A percentile compares a stretch with the other conserved stretches of the same genome.
phyloP scores from a whole-genome alignment of 2,113 vertebrate genomes.

The Rhinolophus ferrumequinum region DNA sequence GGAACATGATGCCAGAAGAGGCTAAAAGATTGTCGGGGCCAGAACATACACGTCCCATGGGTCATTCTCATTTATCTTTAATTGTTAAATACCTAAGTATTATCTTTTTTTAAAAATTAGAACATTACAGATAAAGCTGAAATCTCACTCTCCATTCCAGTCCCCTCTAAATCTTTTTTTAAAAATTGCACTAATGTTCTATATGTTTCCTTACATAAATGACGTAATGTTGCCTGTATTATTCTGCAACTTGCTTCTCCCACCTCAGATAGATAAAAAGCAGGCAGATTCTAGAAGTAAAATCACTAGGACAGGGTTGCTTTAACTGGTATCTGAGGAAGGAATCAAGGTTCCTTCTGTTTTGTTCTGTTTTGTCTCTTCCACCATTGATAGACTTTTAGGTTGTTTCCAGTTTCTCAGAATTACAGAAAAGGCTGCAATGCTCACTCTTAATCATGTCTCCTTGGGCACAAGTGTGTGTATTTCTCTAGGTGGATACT shows the following conservation, averaged over 20 bases:
- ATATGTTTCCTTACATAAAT: neutral
- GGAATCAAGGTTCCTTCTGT: neutral
- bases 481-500: neutral
- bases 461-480: neutral
- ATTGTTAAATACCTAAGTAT: neutral
- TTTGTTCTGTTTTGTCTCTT: neutral
- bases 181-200: neutral
- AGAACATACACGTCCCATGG: neutral
- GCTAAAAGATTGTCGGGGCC: neutral
- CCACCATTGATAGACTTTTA: neutral
- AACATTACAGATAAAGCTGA: neutral
- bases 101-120: neutral
- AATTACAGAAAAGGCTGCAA: neutral
- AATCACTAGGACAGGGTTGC: neutral
- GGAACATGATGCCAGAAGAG: neutral
- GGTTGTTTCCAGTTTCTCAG: neutral
- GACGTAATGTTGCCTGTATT: neutral
- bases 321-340: neutral
- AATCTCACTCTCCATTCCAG: neutral
- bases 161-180: neutral
- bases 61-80: neutral
- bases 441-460: neutral
- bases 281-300: neutral
- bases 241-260: neutral
- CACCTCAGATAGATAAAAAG: neutral